phyloP scores from a whole-genome alignment of 2,888 invertebrate species.

The Lasioglossum calceatum region DNA sequence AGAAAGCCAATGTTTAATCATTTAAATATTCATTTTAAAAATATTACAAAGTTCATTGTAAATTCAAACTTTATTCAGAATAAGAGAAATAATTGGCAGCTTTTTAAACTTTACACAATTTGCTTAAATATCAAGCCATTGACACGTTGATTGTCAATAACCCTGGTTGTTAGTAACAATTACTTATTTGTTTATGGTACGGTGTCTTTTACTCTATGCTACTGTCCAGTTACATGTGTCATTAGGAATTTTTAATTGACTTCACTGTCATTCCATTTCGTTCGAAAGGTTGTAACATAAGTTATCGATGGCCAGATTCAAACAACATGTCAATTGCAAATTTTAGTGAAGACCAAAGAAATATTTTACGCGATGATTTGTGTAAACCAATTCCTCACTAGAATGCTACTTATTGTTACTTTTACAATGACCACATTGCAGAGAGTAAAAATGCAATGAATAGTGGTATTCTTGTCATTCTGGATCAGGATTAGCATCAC shows the following conservation, averaged over 20 bases:
- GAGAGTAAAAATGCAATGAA: not conserved
- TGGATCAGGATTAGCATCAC: not conserved
- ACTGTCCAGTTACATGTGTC: not conserved
- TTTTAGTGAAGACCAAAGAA: not conserved
- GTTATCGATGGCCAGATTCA: not conserved
- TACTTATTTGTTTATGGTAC: not conserved
- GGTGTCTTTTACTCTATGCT: not conserved
- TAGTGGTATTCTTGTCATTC: not conserved
- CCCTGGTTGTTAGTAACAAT: not conserved
- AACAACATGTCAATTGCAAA: not conserved
- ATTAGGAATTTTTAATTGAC: not conserved
- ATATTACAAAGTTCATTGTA: not conserved
- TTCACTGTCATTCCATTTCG: not conserved
- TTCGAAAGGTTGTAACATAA: not conserved
- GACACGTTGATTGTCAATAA: not conserved
- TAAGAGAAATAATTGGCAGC: not conserved
- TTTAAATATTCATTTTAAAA: not conserved
- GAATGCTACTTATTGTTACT: constrained; percentile 4
- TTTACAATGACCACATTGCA: not conserved
- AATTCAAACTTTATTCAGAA: not conserved
- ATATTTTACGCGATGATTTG: not conserved
- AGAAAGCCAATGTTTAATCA: not conserved
- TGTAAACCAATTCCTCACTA: not conserved
- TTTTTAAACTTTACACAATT: not conserved
- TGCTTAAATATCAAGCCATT: not conserved